These are phyloP conservation scores for Tenrec ecaudatus DNA, from an alignment of 2,113 vertebrate genomes.

Conservation along the genomic window DNA sequence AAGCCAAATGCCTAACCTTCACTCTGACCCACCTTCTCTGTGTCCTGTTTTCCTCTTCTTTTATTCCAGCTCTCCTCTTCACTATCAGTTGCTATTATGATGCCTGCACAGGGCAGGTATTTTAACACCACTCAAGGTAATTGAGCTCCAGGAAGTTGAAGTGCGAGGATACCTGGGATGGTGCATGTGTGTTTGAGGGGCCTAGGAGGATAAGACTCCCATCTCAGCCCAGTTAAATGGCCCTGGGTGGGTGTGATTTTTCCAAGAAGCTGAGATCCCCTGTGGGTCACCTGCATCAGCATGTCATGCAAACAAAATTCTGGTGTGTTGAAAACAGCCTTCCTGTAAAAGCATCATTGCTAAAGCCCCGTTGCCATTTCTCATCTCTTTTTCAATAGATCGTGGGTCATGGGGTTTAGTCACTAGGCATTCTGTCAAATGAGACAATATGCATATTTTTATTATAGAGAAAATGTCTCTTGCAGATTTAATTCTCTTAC, in stretches of 20 bases:
- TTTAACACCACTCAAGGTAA: too few species aligned
- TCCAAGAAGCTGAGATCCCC: neutral
- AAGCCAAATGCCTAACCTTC: neutral
- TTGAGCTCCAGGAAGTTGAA: neutral
- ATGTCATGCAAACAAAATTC: neutral
- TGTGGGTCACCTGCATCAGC: neutral
- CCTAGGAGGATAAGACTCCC: rapidly evolving
- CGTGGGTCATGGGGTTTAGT: neutral
- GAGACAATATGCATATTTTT: neutral
- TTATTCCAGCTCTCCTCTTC: neutral
- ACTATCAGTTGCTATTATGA: neutral
- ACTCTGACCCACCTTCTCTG: neutral
- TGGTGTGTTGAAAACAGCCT: neutral
- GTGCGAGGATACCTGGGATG: too few species aligned
- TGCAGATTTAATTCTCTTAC: neutral
- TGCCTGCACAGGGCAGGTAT: rapidly evolving
- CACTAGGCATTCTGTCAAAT: rapidly evolving
- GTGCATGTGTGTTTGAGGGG: neutral
- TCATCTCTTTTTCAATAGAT: neutral
- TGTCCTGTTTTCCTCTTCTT: neutral
- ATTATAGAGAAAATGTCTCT: neutral
- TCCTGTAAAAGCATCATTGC: rapidly evolving
- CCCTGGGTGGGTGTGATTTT: neutral
- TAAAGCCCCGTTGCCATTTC: neutral
- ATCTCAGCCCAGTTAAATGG: neutral